Percentiles rank a stretch among this genome's conserved stretches.
Conservation (phyloP, 2,888 invertebrate species). For the Smittia aterrima region DNA sequence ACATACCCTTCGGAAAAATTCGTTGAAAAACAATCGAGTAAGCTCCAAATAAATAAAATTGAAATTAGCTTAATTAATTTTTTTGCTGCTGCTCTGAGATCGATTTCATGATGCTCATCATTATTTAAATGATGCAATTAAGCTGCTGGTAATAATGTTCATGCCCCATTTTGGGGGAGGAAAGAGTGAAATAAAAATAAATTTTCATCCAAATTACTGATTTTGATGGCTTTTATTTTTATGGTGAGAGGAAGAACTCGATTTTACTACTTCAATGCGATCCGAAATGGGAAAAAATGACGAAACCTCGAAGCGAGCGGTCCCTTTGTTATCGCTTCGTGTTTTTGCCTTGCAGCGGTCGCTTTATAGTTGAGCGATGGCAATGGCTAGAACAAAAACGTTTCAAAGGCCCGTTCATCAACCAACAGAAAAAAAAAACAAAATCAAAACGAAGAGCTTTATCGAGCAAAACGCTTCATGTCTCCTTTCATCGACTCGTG, state of each 20-base stretch:
- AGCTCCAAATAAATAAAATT: not conserved
- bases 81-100: not conserved
- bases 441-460: not conserved
- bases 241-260: not conserved
- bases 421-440: not conserved
- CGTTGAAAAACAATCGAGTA: not conserved
- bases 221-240: not conserved
- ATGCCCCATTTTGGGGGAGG: not conserved
- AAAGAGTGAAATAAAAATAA: not conserved
- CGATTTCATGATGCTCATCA: not conserved
- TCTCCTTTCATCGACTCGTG: constrained; percentile 2
- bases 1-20: too few species aligned
- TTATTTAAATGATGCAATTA: constrained; percentile 1
- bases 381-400: not conserved
- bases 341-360: not conserved
- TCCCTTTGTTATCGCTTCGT: not conserved
- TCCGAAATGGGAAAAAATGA: not conserved
- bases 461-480: not conserved
- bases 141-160: not conserved
- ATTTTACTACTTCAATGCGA: not conserved
- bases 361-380: not conserved
- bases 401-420: constrained; percentile 1
- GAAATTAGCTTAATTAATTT: not conserved
- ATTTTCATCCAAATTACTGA: not conserved
- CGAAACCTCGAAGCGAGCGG: not conserved